Conservation (phyloP, 2,113 vertebrate species). For the Thamnaconus septentrionalis region DNA sequence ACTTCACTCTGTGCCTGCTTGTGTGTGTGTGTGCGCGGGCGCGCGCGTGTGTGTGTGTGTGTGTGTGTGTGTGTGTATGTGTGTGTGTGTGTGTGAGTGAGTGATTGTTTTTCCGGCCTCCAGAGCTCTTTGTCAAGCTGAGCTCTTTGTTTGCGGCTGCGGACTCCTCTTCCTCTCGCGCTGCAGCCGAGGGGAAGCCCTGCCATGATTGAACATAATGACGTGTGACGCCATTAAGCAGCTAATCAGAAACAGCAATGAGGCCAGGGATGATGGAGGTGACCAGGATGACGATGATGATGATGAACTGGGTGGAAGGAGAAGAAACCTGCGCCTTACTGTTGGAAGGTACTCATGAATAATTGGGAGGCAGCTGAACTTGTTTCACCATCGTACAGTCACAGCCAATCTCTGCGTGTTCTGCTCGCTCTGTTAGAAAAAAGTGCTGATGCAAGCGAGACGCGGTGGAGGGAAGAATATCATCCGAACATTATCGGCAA, state of each 20-base stretch:
- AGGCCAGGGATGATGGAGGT: constrained; percentile 51
- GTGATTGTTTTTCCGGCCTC: background rate
- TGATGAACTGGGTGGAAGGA: too few relatives aligned
- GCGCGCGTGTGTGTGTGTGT: background rate
- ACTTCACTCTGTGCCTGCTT: background rate
- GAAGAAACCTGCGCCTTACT: background rate
- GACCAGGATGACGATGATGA: constrained; percentile 18
- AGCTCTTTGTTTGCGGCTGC: too few relatives aligned
- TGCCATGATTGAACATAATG: constrained; percentile 62
- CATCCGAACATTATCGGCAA: too few relatives aligned
- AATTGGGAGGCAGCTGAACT: background rate
- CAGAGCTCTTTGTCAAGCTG: background rate
- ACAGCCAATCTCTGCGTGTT: too few relatives aligned
- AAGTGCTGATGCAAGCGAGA: too few relatives aligned
- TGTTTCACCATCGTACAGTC: background rate
- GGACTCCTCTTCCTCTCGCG: too few relatives aligned
- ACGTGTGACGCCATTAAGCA: constrained; percentile 62
- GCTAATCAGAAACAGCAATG: constrained; percentile 61
- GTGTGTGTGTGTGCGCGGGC: background rate
- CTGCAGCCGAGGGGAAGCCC: constrained; percentile 8
- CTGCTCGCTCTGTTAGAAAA: too few relatives aligned
- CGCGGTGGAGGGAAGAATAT: too few relatives aligned
- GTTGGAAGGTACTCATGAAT: constrained; percentile 23
- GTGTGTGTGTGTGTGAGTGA: too few relatives aligned
- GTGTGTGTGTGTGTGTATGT: too few relatives aligned